Evolutionary conservation across 2,113 vertebrate species (phyloP).

Genomic region (Laterallus jamaicensis): DNA sequence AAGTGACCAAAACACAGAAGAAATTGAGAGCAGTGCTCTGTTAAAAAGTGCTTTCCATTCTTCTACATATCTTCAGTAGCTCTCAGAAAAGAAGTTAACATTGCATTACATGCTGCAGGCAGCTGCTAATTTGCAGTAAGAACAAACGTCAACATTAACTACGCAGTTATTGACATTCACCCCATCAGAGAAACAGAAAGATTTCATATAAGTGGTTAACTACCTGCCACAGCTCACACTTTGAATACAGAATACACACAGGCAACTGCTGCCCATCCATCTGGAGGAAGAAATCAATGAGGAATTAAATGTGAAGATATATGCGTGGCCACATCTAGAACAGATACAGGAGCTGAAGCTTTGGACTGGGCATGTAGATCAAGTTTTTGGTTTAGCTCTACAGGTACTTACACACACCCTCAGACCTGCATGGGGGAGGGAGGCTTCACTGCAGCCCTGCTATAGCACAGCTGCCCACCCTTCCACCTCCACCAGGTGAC

Average conservation of each 20-base stretch:
- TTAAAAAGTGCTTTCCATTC: neutral
- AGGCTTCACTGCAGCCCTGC: neutral
- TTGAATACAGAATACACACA: neutral
- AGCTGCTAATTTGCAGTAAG: neutral
- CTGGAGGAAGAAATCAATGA: neutral
- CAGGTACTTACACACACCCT: neutral
- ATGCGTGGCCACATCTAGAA: neutral
- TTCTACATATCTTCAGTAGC: neutral
- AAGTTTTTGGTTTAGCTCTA: neutral
- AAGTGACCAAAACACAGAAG: neutral
- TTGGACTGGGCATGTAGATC: neutral
- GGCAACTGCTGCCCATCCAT: neutral
- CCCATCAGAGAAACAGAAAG: neutral
- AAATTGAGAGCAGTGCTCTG: neutral
- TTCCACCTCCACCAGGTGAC: neutral
- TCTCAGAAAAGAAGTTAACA: neutral
- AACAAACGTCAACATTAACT: neutral
- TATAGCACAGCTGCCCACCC: neutral
- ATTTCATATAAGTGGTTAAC: neutral
- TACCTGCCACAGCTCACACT: neutral
- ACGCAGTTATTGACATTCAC: neutral
- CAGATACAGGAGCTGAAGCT: neutral
- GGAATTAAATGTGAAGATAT: neutral
- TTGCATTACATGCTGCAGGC: neutral
- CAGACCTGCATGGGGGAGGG: neutral